Percentiles rank a stretch among this genome's conserved stretches.
phyloP scores from a whole-genome alignment of 2,888 invertebrate genomes.

The Argynnis bischoffii region DNA sequence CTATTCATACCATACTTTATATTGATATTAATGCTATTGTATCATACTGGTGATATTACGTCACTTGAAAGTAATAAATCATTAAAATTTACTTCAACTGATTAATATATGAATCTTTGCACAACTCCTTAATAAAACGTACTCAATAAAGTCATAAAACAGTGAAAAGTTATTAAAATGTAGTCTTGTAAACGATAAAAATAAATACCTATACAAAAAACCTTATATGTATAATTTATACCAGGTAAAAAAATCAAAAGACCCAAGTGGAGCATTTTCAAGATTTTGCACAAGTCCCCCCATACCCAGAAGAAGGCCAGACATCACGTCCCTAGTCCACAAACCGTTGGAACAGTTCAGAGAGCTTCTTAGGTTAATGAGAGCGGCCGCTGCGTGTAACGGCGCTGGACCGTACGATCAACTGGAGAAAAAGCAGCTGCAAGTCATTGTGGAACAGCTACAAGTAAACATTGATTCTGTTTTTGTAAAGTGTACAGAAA shows the following conservation, averaged over 20 bases:
- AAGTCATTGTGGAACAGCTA: constrained; percentile 74
- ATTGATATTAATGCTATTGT: not conserved
- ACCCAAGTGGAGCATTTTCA: constrained; percentile 89
- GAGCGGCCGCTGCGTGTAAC: constrained; percentile 65
- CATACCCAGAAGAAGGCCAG: constrained; percentile 90
- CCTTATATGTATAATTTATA: not conserved
- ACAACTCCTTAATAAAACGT: too few relatives aligned
- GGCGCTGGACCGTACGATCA: constrained; percentile 74
- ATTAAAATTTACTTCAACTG: too few relatives aligned
- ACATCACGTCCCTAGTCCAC: constrained; percentile 92
- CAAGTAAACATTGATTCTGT: constrained; percentile 55
- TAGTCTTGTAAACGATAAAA: too few relatives aligned
- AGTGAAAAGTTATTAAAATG: too few relatives aligned
- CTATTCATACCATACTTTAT: not conserved
- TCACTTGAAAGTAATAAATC: too few relatives aligned
- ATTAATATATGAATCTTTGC: too few relatives aligned
- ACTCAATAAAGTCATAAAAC: too few relatives aligned
- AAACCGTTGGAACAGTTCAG: constrained; percentile 90
- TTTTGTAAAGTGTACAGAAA: too few relatives aligned
- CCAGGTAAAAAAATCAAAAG: constrained; percentile 86
- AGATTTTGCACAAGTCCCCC: constrained; percentile 91
- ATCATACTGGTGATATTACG: too few relatives aligned
- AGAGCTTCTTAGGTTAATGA: constrained; percentile 73
- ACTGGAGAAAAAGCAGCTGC: constrained; percentile 74
- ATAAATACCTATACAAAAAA: too few relatives aligned